Percentiles rank a stretch among this genome's conserved stretches.
Conservation (phyloP, 2,113 vertebrate species). For the Leptodactylus fuscus region DNA sequence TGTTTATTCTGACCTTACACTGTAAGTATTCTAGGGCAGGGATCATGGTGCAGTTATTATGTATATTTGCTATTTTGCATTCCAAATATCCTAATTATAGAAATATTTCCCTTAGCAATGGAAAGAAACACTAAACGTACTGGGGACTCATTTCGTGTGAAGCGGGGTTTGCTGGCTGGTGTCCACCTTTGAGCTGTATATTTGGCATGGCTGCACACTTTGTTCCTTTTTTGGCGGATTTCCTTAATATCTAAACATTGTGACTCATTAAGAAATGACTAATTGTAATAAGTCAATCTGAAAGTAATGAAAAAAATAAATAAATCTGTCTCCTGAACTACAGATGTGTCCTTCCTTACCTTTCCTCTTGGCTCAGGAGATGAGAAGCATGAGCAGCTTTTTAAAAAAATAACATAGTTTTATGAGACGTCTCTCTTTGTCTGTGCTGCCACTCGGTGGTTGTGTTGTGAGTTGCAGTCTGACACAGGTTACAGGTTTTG, state of each 20-base stretch:
- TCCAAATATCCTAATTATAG: constrained; percentile 28
- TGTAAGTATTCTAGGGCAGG: background rate
- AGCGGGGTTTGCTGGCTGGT: constrained; percentile 14
- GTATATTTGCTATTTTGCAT: constrained; percentile 22
- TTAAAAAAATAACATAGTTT: no score
- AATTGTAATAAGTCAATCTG: background rate
- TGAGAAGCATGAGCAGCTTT: no score
- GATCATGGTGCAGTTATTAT: background rate
- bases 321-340: no score
- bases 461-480: no score
- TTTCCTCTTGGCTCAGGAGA: no score
- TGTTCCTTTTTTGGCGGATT: constrained; percentile 50
- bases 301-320: background rate
- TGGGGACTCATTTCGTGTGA: background rate
- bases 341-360: no score
- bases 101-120: constrained; percentile 19
- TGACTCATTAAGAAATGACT: background rate
- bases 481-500: no score
- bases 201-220: constrained; percentile 29
- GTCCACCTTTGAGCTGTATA: constrained; percentile 33
- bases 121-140: constrained; percentile 6
- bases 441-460: no score
- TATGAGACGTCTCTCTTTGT: no score
- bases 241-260: constrained; percentile 42
- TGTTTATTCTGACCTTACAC: background rate